Conservation (phyloP, 1,140 invertebrate genomes). For the Pogonomyrmex barbatus region DNA sequence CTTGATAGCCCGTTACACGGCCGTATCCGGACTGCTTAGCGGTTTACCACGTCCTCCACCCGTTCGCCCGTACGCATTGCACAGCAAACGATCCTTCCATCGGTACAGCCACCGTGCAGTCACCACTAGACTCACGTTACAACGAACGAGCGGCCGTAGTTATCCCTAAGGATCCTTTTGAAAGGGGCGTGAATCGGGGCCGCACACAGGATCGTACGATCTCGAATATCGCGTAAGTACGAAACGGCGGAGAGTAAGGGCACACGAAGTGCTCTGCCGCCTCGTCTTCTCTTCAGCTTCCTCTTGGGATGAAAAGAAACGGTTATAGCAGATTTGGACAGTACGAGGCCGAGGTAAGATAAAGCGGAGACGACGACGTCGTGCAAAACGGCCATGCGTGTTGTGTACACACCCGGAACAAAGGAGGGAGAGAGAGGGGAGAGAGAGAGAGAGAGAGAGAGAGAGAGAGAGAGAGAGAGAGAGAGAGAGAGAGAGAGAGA, state of each 20-base stretch:
- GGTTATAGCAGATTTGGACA: neutral
- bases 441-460: no score
- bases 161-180: slow-evolving; percentile 46
- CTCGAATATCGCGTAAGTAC: slow-evolving; percentile 39
- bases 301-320: slow-evolving; percentile 32
- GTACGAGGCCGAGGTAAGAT: slow-evolving; percentile 15
- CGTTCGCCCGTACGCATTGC: neutral
- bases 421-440: neutral
- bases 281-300: neutral
- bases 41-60: slow-evolving; percentile 38
- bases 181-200: slow-evolving; percentile 13
- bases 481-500: no score
- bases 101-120: neutral
- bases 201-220: slow-evolving; percentile 7
- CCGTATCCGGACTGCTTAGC: slow-evolving; percentile 17
- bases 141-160: slow-evolving; percentile 50
- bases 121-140: slow-evolving; percentile 63
- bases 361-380: slow-evolving; percentile 44
- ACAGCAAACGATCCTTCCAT: slow-evolving; percentile 31
- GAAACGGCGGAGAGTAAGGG: slow-evolving; percentile 15
- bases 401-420: neutral
- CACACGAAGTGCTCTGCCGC: slow-evolving; percentile 8
- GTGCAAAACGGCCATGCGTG: slow-evolving; percentile 16
- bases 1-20: slow-evolving; percentile 37
- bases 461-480: no score